Conservation (phyloP, 2,797 vertebrate species). For the Myotis pilosus region DNA sequence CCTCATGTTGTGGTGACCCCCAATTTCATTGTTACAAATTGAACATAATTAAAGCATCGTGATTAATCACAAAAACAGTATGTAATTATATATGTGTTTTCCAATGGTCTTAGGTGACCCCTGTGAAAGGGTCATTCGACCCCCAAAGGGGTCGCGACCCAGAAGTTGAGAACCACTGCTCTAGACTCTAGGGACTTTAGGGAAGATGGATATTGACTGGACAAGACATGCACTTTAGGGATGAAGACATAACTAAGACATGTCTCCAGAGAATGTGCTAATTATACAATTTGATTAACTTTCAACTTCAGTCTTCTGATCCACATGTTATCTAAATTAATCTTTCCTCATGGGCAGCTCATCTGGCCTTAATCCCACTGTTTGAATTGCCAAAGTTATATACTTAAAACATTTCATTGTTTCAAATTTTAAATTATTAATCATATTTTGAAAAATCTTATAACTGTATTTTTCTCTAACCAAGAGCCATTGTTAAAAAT, state of each 20-base stretch:
- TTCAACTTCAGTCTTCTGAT: slow-evolving; percentile 36
- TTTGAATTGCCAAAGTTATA: not conserved
- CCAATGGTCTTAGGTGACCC: too few species aligned
- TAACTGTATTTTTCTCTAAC: not conserved
- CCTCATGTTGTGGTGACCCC: too few species aligned
- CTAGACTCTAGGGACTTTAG: not conserved
- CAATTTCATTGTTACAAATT: too few species aligned
- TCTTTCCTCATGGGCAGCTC: slow-evolving; percentile 30
- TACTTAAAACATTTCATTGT: not conserved
- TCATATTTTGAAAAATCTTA: slow-evolving; percentile 13
- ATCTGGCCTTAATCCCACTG: slow-evolving; percentile 4
- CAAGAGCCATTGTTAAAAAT: not conserved
- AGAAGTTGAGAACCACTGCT: not conserved
- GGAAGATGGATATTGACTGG: not conserved
- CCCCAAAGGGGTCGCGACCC: too few species aligned
- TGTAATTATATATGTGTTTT: too few species aligned
- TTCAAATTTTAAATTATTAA: slow-evolving; percentile 39
- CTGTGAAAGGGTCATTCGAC: too few species aligned
- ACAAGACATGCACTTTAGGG: not conserved
- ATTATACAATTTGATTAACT: slow-evolving; percentile 60
- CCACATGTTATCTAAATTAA: slow-evolving; percentile 52
- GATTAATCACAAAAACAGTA: too few species aligned
- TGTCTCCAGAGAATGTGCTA: slow-evolving; percentile 11
- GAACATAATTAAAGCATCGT: too few species aligned
- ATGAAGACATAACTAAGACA: slow-evolving; percentile 32